Evolutionary conservation across 2,888 invertebrate species (phyloP).

Genomic region (Lamellibrachia satsuma): DNA sequence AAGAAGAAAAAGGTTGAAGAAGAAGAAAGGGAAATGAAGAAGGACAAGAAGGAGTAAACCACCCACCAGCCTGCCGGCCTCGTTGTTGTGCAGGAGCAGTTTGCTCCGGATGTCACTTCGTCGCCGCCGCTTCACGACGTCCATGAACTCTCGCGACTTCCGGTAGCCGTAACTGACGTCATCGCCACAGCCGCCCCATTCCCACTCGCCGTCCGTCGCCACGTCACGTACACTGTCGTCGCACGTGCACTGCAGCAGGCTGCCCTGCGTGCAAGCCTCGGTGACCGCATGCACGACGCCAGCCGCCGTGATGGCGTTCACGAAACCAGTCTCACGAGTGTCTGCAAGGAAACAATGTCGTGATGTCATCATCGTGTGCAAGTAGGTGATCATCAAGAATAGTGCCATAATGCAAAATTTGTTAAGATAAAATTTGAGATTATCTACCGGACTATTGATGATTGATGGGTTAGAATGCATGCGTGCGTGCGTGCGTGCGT

Average conservation of each 20-base stretch:
- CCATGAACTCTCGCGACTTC: slow-evolving; percentile 92
- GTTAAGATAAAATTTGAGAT: too few species aligned
- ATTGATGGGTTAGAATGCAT: background rate
- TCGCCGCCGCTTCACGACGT: slow-evolving; percentile 81
- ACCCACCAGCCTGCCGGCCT: slow-evolving; percentile 64
- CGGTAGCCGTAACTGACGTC: slow-evolving; percentile 94
- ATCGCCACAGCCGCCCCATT: slow-evolving; percentile 97
- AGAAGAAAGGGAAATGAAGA: too few species aligned
- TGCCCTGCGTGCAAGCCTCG: slow-evolving; percentile 86
- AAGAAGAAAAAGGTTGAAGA: too few species aligned
- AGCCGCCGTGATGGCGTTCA: slow-evolving; percentile 89
- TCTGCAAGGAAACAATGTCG: slow-evolving; percentile 71
- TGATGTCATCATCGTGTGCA: background rate
- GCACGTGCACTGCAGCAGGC: slow-evolving; percentile 86
- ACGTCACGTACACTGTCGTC: slow-evolving; percentile 68
- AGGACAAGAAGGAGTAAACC: background rate
- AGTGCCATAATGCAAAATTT: too few species aligned
- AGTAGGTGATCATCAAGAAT: too few species aligned
- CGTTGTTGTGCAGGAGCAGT: slow-evolving; percentile 65
- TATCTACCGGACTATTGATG: too few species aligned
- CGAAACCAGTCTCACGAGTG: slow-evolving; percentile 89
- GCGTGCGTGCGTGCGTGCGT: background rate
- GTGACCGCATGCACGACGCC: slow-evolving; percentile 89
- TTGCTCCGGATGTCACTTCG: slow-evolving; percentile 70
- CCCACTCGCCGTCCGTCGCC: background rate